Percentiles rank a stretch among this genome's conserved stretches.
Conservation (phyloP, 2,797 vertebrate genomes). For the Hapalemur alaotrensis region DNA sequence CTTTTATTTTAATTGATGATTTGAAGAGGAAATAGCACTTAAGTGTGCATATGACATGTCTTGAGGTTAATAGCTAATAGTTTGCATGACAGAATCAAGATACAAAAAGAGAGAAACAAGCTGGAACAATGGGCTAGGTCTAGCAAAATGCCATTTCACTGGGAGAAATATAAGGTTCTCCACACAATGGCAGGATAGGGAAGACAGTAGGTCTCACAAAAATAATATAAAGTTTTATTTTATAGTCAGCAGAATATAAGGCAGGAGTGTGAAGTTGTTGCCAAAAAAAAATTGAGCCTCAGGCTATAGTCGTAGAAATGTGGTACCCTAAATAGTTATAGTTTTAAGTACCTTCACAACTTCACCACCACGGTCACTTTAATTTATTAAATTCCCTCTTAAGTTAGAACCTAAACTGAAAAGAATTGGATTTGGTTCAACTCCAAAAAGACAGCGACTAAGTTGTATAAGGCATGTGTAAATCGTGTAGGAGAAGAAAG, state of each 20-base stretch:
- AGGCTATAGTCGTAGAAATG: background rate
- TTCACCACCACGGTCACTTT: constrained; percentile 2
- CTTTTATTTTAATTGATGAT: constrained; percentile 15
- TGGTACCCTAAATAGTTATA: background rate
- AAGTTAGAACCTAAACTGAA: constrained; percentile 12
- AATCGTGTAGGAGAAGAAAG: background rate
- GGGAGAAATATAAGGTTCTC: background rate
- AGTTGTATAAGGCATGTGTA: background rate
- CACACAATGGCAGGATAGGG: background rate
- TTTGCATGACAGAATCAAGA: background rate
- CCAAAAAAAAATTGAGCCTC: background rate
- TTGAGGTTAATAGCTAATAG: constrained; percentile 29
- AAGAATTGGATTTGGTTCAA: constrained; percentile 33
- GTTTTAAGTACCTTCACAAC: constrained; percentile 25
- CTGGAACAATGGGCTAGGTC: background rate
- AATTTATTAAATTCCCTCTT: background rate
- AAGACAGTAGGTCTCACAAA: background rate
- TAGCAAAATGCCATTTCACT: background rate
- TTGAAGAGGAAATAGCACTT: background rate
- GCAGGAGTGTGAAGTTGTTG: background rate
- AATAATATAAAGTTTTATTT: constrained; percentile 24
- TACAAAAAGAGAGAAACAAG: background rate
- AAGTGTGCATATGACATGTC: background rate
- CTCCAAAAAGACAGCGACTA: background rate
- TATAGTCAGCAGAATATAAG: constrained; percentile 35